These are phyloP conservation scores for Lynx canadensis DNA, from an alignment of 2,113 vertebrate genomes.

Conservation along the genomic window DNA sequence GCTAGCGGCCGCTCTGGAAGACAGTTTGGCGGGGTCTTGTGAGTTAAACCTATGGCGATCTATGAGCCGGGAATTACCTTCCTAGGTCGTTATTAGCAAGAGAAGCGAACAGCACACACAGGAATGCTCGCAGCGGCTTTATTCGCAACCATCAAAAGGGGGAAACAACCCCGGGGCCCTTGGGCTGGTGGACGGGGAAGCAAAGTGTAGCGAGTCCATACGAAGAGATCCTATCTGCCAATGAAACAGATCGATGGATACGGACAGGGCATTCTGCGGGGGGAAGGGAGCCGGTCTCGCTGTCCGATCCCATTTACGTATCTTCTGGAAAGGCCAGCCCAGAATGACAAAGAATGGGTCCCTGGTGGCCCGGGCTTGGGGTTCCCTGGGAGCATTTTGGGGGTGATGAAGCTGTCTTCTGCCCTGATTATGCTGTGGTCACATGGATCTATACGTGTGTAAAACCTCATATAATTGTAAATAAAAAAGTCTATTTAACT, in stretches of 20 bases:
- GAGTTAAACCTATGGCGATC: accelerated
- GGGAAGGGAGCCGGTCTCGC: accelerated
- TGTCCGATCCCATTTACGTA: accelerated
- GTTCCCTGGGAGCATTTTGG: accelerated
- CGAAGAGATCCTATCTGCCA: accelerated
- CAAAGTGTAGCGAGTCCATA: accelerated
- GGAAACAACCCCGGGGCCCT: not conserved
- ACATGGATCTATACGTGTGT: accelerated
- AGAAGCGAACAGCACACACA: not conserved
- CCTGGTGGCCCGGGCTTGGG: accelerated
- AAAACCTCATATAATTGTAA: not conserved
- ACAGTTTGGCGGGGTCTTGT: accelerated
- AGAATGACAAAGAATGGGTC: accelerated
- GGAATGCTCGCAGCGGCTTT: too few species aligned
- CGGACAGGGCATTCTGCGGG: accelerated
- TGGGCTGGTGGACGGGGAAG: too few species aligned
- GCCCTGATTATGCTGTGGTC: accelerated
- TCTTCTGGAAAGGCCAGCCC: too few species aligned
- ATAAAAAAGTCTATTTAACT: not conserved
- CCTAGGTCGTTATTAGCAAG: not conserved
- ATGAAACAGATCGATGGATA: accelerated
- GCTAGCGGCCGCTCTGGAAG: accelerated
- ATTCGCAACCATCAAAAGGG: accelerated
- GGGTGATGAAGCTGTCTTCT: not conserved
- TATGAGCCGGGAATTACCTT: accelerated